Conservation (phyloP, 2,888 invertebrate genomes). For the Tetranychus piercei region DNA sequence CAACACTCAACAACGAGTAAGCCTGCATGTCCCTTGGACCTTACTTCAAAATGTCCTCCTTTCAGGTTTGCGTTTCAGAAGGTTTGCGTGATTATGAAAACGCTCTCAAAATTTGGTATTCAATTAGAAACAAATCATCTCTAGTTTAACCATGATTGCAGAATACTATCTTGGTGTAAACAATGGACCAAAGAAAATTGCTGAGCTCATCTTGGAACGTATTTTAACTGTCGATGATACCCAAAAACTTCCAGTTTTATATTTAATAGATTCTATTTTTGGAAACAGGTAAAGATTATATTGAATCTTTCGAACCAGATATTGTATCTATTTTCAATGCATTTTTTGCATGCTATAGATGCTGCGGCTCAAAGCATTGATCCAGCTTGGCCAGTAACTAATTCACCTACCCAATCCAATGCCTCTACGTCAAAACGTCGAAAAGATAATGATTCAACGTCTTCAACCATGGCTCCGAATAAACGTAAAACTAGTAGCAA, state of each 20-base stretch:
- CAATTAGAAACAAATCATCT: conserved; percentile 94
- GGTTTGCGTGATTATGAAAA: not conserved
- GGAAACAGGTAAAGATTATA: conserved; percentile 73
- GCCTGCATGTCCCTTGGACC: not conserved
- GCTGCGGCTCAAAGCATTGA: conserved; percentile 63
- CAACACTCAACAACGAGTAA: not conserved
- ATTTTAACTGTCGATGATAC: conserved; percentile 56
- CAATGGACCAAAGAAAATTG: conserved; percentile 57
- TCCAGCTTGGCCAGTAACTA: conserved; percentile 67
- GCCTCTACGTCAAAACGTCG: conserved; percentile 1
- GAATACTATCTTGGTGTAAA: conserved; percentile 52
- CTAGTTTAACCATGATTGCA: conserved; percentile 92
- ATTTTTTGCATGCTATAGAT: conserved; percentile 76
- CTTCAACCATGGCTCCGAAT: not conserved
- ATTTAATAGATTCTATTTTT: conserved; percentile 96
- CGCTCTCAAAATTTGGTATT: conserved; percentile 62
- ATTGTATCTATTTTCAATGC: conserved; percentile 84
- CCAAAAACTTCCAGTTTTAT: conserved; percentile 68
- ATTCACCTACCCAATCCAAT: conserved; percentile 16
- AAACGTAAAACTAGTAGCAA: too few relatives aligned
- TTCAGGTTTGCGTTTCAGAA: too few relatives aligned
- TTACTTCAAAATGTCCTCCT: not conserved
- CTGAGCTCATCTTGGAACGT: conserved; percentile 83
- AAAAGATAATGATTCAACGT: conserved; percentile 13
- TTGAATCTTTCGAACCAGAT: conserved; percentile 69